Conservation (phyloP, 2,888 invertebrate genomes). For the Lucinisca nassula region DNA sequence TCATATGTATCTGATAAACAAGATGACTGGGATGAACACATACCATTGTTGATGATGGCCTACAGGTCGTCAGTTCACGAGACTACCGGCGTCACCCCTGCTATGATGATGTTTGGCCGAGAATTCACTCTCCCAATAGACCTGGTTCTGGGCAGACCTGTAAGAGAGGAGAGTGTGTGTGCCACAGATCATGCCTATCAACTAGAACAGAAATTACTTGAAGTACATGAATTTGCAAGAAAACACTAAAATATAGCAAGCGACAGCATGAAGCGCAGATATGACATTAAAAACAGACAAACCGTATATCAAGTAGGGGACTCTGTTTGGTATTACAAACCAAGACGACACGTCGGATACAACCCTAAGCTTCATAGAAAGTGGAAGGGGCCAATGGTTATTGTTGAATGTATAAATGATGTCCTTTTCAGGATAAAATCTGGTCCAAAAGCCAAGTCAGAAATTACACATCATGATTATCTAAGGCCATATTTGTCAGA, state of each 20-base stretch:
- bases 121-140: slow-evolving; percentile 7
- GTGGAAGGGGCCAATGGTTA: slow-evolving; percentile 39
- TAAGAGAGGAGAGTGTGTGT: background rate
- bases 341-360: slow-evolving; percentile 15
- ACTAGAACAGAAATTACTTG: background rate
- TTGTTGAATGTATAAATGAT: slow-evolving; percentile 33
- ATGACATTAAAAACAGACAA: slow-evolving; percentile 3
- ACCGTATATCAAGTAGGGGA: background rate
- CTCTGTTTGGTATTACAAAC: slow-evolving; percentile 26
- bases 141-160: background rate
- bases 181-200: background rate
- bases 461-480: background rate
- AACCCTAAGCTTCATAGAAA: slow-evolving; percentile 32
- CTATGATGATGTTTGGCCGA: slow-evolving; percentile 13
- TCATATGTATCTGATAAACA: slow-evolving; percentile 40
- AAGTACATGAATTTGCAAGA: slow-evolving; percentile 40
- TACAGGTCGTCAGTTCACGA: too few relatives aligned
- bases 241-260: slow-evolving; percentile 20
- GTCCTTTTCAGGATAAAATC: slow-evolving; percentile 5
- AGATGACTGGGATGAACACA: slow-evolving; percentile 20
- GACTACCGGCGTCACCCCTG: background rate
- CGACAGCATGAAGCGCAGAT: slow-evolving; percentile 25
- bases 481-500: slow-evolving; percentile 20
- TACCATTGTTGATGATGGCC: too few relatives aligned
- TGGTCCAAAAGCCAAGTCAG: background rate